These are phyloP conservation scores for Todiramphus saurophagus DNA, from an alignment of 2,113 vertebrate genomes.

Conservation along the genomic window DNA sequence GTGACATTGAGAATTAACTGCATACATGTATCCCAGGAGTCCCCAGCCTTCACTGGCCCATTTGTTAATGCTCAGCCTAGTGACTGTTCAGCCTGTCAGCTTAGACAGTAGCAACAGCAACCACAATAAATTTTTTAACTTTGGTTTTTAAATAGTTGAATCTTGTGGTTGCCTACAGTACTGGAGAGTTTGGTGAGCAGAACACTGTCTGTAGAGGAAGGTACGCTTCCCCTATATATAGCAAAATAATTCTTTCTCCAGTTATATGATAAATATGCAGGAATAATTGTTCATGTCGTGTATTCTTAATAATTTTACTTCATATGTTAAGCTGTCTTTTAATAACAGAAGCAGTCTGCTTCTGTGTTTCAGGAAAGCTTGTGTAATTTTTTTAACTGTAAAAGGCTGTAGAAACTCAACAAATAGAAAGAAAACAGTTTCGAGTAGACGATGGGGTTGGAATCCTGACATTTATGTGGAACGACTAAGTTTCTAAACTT, in stretches of 20 bases:
- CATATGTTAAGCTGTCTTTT: not conserved
- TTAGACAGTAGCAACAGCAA: not conserved
- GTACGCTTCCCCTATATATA: not conserved
- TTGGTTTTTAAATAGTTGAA: not conserved
- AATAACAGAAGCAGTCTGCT: not conserved
- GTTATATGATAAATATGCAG: not conserved
- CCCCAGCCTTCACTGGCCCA: not conserved
- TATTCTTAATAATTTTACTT: not conserved
- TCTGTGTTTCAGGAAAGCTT: not conserved
- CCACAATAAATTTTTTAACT: not conserved
- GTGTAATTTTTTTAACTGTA: not conserved
- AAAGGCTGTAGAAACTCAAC: not conserved
- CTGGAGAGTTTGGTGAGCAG: not conserved
- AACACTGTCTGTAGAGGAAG: not conserved
- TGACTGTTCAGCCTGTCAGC: not conserved
- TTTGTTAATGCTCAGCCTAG: not conserved
- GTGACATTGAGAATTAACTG: not conserved
- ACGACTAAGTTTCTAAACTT: not conserved
- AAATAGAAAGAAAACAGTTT: not conserved
- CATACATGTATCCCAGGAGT: not conserved
- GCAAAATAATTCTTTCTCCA: not conserved
- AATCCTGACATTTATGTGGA: not conserved
- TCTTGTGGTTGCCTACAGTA: not conserved
- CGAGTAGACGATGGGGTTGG: not conserved
- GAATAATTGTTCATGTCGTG: not conserved